A percentile compares a stretch with the other conserved stretches of the same genome.
Conservation (phyloP, 2,113 vertebrate species). For the Psilopogon haemacephalus region DNA sequence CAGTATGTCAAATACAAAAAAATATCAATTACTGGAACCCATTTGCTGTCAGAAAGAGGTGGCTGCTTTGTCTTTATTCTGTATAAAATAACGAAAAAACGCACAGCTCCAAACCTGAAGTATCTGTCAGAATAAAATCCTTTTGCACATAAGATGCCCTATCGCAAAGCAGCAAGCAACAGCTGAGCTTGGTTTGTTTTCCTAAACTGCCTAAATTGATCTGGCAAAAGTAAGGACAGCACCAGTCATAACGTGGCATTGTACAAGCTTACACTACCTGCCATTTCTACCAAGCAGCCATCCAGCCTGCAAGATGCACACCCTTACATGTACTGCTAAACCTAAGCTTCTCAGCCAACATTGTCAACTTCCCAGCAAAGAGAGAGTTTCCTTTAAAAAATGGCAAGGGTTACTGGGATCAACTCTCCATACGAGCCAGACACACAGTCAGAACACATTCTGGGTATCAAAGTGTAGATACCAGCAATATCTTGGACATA, state of each 20-base stretch:
- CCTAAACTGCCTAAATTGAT: neutral
- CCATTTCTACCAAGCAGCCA: neutral
- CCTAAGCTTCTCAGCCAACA: fast-evolving
- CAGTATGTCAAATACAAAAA: neutral
- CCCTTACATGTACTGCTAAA: neutral
- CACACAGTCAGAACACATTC: neutral
- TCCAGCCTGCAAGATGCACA: neutral
- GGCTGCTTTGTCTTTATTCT: neutral
- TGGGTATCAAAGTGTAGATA: neutral
- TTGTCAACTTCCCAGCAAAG: neutral
- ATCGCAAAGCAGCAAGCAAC: neutral
- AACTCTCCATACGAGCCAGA: neutral
- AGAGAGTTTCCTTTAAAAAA: neutral
- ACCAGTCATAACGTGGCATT: neutral
- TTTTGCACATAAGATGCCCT: neutral
- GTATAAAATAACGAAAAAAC: neutral
- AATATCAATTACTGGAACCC: neutral
- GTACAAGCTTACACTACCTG: neutral
- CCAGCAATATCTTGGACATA: fast-evolving
- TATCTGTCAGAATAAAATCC: conserved; percentile 10
- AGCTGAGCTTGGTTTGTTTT: conserved; percentile 22
- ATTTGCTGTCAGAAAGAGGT: neutral
- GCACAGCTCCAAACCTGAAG: neutral
- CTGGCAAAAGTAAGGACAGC: neutral
- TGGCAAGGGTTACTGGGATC: neutral